Percentiles rank a stretch among this genome's conserved stretches.
These are phyloP conservation scores for Erannis defoliaria DNA, from an alignment of 2,888 invertebrate species.

Conservation along the genomic window DNA sequence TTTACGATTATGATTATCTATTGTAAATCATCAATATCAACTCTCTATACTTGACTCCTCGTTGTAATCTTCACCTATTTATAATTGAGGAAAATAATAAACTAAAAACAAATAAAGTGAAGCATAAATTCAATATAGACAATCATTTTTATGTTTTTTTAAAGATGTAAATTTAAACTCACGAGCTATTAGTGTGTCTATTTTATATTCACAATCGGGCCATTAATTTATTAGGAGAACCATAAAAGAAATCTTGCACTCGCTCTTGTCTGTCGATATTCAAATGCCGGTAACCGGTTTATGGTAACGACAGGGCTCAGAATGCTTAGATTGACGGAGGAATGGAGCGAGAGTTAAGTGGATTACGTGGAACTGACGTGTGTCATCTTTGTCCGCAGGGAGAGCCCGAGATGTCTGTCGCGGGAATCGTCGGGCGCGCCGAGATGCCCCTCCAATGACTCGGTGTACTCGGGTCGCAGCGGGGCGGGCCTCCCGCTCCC, in stretches of 20 bases:
- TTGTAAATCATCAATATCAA: constrained; percentile 29
- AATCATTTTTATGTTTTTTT: constrained; percentile 33
- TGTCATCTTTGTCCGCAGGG: constrained; percentile 88
- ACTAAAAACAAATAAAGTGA: constrained; percentile 18
- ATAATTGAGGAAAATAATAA: constrained; percentile 19
- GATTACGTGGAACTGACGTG: constrained; percentile 59
- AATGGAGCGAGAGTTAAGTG: constrained; percentile 48
- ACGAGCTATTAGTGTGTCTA: constrained; percentile 42
- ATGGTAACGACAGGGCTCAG: constrained; percentile 36
- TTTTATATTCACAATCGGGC: constrained; percentile 54
- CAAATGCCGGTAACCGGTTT: constrained; percentile 62
- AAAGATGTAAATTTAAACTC: constrained; percentile 40
- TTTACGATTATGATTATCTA: constrained; percentile 12
- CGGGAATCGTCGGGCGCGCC: constrained; percentile 92
- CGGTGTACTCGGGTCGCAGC: constrained; percentile 90
- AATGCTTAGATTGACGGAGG: constrained; percentile 30
- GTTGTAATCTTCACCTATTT: constrained; percentile 49
- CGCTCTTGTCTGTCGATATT: constrained; percentile 59
- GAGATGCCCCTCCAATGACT: constrained; percentile 92
- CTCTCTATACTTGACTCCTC: constrained; percentile 35
- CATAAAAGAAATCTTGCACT: constrained; percentile 56
- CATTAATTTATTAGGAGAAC: constrained; percentile 54
- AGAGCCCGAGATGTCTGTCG: constrained; percentile 94
- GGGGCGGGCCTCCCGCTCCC: constrained; percentile 80
- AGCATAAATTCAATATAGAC: constrained; percentile 29